Evolutionary conservation across 64 coral and sea anemone genomes (phyloP), one percentile per base, ranked within the genome.

Genomic region (Montipora efflorescens): DNA sequence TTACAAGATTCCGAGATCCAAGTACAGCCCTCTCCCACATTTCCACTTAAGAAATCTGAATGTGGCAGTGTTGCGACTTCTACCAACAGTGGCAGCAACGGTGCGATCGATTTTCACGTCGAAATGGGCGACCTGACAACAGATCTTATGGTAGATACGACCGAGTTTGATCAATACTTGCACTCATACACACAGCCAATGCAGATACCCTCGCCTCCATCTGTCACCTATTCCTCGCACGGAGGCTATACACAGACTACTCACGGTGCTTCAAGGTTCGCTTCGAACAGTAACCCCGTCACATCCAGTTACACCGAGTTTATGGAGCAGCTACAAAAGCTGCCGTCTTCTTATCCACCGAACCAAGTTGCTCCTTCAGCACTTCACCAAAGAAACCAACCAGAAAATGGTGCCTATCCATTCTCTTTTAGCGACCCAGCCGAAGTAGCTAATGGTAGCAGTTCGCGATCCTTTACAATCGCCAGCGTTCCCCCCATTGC

Each of bases 81-180:
- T 13, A 67, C 20, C 11, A 18, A 13, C 79, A 81, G 55, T 51
- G 20, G 51, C 80, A 47, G 58, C 61, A 86, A 67, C 47, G 62
- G 62, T 72, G 81, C 92, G 16, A 94, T 98, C 74, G 96, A 98
- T 48, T 98, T 98, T 88, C 91, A 98, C 91, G 93, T 98, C 44
- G 93, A 95, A 84, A 90, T 95, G 47, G 90, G 94, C 64, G 96
- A 98, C 79, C 88, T 98, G 70, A 91, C 95, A 69, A 97, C 92
- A 55, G 95, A 97, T 91, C 74, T 97, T 20, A 98, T 98, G 96
- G 96, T 98, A 9, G 96, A 98, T 70, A 94, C 93, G 8, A 98
- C 93, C 4, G 96, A 98, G 70, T 94, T 98, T 10, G 96, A 98
- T 59, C 96, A 98, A 67, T 98, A 98, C 48, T 85, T 98, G 12